These are phyloP conservation scores for Cervus canadensis DNA, from an alignment of 2,113 vertebrate genomes.

Conservation along the genomic window DNA sequence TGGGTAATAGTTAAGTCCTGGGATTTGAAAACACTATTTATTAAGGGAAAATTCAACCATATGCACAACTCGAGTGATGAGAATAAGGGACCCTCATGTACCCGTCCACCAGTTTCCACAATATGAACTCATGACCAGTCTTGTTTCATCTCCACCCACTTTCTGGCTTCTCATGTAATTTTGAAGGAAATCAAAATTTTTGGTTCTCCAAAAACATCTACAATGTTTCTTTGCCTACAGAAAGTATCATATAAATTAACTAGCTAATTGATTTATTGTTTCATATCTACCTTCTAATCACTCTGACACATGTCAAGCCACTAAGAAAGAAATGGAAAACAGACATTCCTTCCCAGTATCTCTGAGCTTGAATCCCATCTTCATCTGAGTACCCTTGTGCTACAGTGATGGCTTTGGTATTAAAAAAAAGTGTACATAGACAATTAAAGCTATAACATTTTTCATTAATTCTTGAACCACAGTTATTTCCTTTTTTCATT, in stretches of 20 bases:
- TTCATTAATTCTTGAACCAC: conserved; percentile 33
- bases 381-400: background rate
- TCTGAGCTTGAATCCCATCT: background rate
- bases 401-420: background rate
- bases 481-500: background rate
- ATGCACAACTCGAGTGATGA: background rate
- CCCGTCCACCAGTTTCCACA: background rate
- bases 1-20: background rate
- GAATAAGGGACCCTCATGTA: background rate
- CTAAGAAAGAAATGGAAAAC: conserved; percentile 27
- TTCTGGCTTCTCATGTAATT: background rate
- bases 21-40: background rate
- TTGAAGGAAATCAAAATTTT: background rate
- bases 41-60: conserved; percentile 10
- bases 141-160: background rate
- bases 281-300: background rate
- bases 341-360: background rate
- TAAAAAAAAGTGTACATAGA: background rate
- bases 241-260: background rate
- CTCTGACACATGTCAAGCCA: background rate
- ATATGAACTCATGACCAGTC: background rate
- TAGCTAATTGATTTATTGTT: background rate
- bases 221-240: background rate
- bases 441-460: conserved; percentile 43
- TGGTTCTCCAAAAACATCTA: background rate